Percentiles rank a stretch among this genome's conserved stretches.
Evolutionary conservation across 2,113 vertebrate genomes (phyloP).

Genomic region (Geothlypis trichas): DNA sequence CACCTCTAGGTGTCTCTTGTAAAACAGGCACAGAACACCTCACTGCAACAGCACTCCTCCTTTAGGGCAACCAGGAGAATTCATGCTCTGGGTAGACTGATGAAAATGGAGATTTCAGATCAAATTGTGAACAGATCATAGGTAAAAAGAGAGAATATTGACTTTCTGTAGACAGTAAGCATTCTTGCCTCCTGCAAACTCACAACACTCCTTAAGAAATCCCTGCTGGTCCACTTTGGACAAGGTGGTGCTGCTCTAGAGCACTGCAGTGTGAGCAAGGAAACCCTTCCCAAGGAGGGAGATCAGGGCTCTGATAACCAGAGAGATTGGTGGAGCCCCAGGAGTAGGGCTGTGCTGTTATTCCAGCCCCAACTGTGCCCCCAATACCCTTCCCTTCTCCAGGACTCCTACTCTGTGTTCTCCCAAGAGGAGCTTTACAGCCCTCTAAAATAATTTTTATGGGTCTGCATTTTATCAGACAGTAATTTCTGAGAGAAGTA

Average conservation of each 20-base stretch:
- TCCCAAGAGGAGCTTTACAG: not conserved
- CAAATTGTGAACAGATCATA: not conserved
- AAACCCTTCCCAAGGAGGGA: not conserved
- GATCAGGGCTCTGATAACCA: not conserved
- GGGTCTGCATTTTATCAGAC: not conserved
- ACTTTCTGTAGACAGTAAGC: not conserved
- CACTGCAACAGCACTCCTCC: not conserved
- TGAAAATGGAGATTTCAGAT: not conserved
- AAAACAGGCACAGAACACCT: not conserved
- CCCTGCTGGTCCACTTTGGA: not conserved
- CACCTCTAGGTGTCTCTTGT: not conserved
- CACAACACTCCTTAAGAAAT: not conserved
- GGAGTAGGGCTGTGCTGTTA: not conserved
- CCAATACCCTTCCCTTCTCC: not conserved
- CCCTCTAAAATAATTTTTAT: not conserved
- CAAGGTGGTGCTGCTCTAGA: not conserved
- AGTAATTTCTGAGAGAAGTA: not conserved
- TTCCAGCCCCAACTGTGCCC: not conserved
- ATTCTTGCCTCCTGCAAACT: not conserved
- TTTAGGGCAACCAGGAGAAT: not conserved
- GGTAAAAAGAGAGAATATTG: not conserved
- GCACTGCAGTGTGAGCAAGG: accelerated
- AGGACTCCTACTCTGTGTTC: not conserved
- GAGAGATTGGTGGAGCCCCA: not conserved
- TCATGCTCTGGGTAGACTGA: not conserved